A percentile compares a stretch with the other conserved stretches of the same genome.
These are phyloP conservation scores for Hirundichthys speculiger DNA, from an alignment of 2,113 vertebrate genomes.

Conservation along the genomic window DNA sequence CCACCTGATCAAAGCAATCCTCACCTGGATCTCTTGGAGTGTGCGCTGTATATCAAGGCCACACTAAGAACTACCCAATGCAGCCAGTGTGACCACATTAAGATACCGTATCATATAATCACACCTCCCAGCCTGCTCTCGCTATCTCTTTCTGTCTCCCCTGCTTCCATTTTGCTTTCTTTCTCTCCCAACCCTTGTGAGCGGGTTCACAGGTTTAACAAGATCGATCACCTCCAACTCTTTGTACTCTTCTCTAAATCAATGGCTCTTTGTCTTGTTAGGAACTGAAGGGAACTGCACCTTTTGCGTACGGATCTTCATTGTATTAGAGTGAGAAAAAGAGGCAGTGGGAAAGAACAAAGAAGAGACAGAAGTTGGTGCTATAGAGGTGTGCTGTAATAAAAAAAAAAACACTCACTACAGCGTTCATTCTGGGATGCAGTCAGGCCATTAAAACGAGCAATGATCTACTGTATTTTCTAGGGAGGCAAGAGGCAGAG, in stretches of 20 bases:
- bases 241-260: constrained; percentile 68
- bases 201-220: constrained; percentile 62
- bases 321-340: constrained; percentile 7
- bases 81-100: constrained; percentile 51
- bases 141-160: constrained; percentile 10
- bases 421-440: constrained; percentile 52
- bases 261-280: constrained; percentile 71
- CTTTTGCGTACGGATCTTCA: constrained; percentile 21
- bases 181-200: constrained; percentile 28
- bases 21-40: constrained; percentile 44
- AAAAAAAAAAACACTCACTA: constrained; percentile 18
- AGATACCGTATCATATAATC: constrained; percentile 31
- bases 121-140: constrained; percentile 24
- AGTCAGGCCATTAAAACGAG: constrained; percentile 41
- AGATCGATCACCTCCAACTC: constrained; percentile 70
- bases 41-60: constrained; percentile 54
- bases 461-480: constrained; percentile 29
- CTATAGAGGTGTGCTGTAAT: constrained; percentile 26
- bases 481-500: constrained; percentile 23
- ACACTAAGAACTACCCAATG: constrained; percentile 50
- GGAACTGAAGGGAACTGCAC: constrained; percentile 35
- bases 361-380: constrained; percentile 12
- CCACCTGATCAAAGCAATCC: constrained; percentile 55
- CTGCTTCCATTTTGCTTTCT: constrained; percentile 25
- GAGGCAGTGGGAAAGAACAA: constrained; percentile 13